phyloP scores from a whole-genome alignment of 2,113 vertebrate genomes.

The Podiceps cristatus region DNA sequence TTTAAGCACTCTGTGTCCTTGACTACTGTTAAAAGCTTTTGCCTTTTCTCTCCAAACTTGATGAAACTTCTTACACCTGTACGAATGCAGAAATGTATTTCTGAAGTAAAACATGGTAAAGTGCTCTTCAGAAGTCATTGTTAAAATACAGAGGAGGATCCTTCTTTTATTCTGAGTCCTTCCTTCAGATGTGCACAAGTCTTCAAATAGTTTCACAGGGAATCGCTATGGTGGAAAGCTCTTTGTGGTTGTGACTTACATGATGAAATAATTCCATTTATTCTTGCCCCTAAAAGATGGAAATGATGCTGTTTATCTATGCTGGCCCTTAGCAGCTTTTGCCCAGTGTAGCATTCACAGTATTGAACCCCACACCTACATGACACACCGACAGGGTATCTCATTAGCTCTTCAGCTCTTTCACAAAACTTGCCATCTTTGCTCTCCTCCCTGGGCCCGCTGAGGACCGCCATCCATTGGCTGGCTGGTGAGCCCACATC shows the following conservation, averaged over 20 bases:
- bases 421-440: neutral
- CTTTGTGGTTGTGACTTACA: neutral
- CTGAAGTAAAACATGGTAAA: neutral
- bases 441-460: neutral
- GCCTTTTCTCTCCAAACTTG: conserved; percentile 10
- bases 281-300: neutral
- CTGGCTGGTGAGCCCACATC: neutral
- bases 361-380: neutral
- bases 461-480: neutral
- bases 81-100: neutral
- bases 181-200: neutral
- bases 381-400: accelerated
- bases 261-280: neutral
- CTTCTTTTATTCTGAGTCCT: neutral
- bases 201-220: neutral
- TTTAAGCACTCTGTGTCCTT: neutral
- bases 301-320: neutral
- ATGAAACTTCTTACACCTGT: neutral
- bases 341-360: neutral
- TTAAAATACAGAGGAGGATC: conserved; percentile 41
- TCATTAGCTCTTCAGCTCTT: neutral
- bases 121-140: conserved; percentile 30
- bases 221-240: neutral
- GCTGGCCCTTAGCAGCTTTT: neutral
- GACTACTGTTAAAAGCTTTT: neutral